phyloP scores from a whole-genome alignment of 2,113 vertebrate genomes.

The Sinosuthora webbiana region DNA sequence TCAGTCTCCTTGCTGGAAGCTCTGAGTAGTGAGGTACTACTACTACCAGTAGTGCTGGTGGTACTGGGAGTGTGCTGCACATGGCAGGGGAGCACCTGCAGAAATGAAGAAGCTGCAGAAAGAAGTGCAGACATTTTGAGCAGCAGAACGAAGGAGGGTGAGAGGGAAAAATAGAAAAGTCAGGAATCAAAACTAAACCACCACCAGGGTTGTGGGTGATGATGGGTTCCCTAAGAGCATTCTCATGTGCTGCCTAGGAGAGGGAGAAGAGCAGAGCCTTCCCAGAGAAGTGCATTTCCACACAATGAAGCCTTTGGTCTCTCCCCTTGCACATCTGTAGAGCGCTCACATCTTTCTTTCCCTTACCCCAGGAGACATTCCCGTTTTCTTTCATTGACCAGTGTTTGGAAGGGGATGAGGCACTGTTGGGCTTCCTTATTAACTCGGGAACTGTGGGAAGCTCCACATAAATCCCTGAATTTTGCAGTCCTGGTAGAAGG shows the following conservation, averaged over 20 bases:
- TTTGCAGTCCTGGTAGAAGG: not conserved
- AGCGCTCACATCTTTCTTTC: not conserved
- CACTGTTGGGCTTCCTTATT: slow-evolving; percentile 8
- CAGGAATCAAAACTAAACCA: not conserved
- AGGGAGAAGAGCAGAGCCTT: not conserved
- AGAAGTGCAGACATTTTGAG: not conserved
- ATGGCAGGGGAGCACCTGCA: not conserved
- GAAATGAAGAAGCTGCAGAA: not conserved
- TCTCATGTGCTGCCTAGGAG: not conserved
- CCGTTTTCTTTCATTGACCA: slow-evolving; percentile 21
- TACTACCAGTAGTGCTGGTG: not conserved
- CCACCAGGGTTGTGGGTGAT: not conserved
- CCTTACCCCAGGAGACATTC: slow-evolving; percentile 7
- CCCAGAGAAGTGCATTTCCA: not conserved
- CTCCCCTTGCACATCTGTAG: not conserved
- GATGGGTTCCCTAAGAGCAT: not conserved
- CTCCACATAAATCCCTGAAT: not conserved
- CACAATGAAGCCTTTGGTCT: slow-evolving; percentile 15
- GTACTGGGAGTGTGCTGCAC: not conserved
- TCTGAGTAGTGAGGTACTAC: not conserved
- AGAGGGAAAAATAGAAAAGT: not conserved
- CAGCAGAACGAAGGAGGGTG: not conserved
- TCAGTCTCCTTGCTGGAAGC: not conserved
- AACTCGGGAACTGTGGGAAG: slow-evolving; percentile 7
- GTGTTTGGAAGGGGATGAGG: slow-evolving; percentile 14